Conservation (phyloP, 2,888 invertebrate genomes). For the Cryptocephalus primarius region DNA sequence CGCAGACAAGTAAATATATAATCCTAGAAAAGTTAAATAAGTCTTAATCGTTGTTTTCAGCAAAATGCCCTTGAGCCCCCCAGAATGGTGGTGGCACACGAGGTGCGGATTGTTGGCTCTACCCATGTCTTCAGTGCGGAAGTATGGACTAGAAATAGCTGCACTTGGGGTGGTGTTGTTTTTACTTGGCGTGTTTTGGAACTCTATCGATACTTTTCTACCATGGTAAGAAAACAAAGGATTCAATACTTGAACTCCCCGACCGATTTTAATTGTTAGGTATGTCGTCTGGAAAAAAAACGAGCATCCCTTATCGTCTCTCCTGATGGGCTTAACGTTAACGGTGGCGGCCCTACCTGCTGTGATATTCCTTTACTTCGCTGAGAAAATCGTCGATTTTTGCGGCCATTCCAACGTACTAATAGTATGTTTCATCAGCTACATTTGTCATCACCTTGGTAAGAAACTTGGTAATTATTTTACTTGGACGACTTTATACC, state of each 20-base stretch:
- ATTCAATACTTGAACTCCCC: too few species aligned
- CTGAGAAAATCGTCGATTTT: slow-evolving; percentile 74
- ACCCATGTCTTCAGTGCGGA: slow-evolving; percentile 68
- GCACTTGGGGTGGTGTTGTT: slow-evolving; percentile 58
- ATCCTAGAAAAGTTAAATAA: too few species aligned
- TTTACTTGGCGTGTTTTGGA: slow-evolving; percentile 67
- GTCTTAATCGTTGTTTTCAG: slow-evolving; percentile 28
- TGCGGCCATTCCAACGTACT: slow-evolving; percentile 74
- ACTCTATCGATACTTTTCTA: slow-evolving; percentile 66
- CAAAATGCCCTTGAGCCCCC: slow-evolving; percentile 67
- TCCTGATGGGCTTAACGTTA: slow-evolving; percentile 51
- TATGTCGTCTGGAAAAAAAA: too few species aligned
- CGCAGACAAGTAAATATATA: slow-evolving; percentile 42
- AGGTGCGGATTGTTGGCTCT: slow-evolving; percentile 63
- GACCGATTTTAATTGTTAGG: too few species aligned
- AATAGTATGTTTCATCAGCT: slow-evolving; percentile 71
- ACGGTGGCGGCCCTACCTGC: slow-evolving; percentile 60
- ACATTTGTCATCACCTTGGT: slow-evolving; percentile 67
- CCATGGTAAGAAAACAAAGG: slow-evolving; percentile 45
- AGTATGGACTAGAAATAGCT: slow-evolving; percentile 64
- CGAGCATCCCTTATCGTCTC: too few species aligned
- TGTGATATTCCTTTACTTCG: slow-evolving; percentile 60
- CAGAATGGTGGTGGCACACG: slow-evolving; percentile 85
- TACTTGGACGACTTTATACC: neutral
- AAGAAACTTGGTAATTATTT: slow-evolving; percentile 12